Percentiles rank a stretch among this genome's conserved stretches.
Conservation (phyloP, 2,797 vertebrate species). For the Malacoctenus gilli region DNA sequence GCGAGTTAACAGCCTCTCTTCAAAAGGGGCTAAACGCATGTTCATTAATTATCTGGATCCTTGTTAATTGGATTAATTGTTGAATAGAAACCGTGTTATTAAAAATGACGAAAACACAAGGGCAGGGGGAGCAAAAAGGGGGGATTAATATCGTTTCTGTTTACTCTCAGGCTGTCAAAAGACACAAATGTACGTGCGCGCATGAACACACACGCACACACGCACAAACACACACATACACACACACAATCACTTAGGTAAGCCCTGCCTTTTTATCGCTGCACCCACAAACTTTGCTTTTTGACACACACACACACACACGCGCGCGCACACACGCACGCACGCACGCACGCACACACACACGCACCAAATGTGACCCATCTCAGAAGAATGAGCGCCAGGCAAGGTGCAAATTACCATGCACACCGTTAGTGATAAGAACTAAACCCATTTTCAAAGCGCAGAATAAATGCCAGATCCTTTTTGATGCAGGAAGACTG, state of each 20-base stretch:
- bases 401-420: conserved; percentile 76
- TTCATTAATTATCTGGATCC: conserved; percentile 81
- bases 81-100: conserved; percentile 83
- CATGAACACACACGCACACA: conserved; percentile 10
- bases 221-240: conserved; percentile 23
- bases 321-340: conserved; percentile 19
- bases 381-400: conserved; percentile 51
- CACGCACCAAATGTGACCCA: conserved; percentile 48
- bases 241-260: conserved; percentile 10
- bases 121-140: conserved; percentile 69
- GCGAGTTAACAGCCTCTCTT: conserved; percentile 70
- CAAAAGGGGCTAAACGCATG: conserved; percentile 75
- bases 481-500: conserved; percentile 72
- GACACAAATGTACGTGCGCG: conserved; percentile 9
- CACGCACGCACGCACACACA: conserved; percentile 37
- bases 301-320: too few relatives aligned
- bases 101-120: conserved; percentile 82
- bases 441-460: conserved; percentile 76
- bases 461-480: conserved; percentile 75
- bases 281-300: conserved; percentile 27
- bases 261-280: conserved; percentile 14
- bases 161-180: conserved; percentile 65
- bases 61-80: conserved; percentile 85
- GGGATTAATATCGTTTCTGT: conserved; percentile 75
- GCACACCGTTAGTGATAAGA: conserved; percentile 69